Evolutionary conservation across 2,888 invertebrate genomes (phyloP).

Genomic region (Acronicta alni): DNA sequence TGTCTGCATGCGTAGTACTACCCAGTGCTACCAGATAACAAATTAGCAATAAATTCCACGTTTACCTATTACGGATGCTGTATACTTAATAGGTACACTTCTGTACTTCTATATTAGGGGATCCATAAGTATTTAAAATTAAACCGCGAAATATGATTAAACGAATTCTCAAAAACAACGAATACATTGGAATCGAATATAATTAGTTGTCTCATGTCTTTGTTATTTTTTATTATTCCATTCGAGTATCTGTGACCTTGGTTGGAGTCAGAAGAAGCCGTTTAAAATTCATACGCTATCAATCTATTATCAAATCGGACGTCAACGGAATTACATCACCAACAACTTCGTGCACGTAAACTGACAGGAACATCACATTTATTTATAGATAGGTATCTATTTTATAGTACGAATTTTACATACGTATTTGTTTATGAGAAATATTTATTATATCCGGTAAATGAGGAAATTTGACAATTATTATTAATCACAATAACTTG

Average conservation of each 20-base stretch:
- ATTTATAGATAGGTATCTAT: slow-evolving; percentile 51
- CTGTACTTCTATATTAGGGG: no score
- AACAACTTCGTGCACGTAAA: slow-evolving; percentile 15
- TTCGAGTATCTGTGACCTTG: slow-evolving; percentile 65
- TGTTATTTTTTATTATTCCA: slow-evolving; percentile 56
- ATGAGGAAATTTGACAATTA: slow-evolving; percentile 1
- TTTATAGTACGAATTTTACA: slow-evolving; percentile 5
- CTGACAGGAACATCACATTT: slow-evolving; percentile 46
- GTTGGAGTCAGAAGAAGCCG: slow-evolving; percentile 55
- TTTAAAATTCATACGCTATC: slow-evolving; percentile 56
- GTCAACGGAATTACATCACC: slow-evolving; percentile 62
- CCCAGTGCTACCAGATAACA: no score
- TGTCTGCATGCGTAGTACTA: no score
- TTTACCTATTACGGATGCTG: no score
- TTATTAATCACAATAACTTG: slow-evolving; percentile 9
- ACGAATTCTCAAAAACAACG: no score
- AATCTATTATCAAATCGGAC: slow-evolving; percentile 55
- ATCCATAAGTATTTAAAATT: no score
- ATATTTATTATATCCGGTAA: slow-evolving; percentile 7
- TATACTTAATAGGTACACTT: no score
- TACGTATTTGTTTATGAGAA: slow-evolving; percentile 3
- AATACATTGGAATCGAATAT: slow-evolving; percentile 28
- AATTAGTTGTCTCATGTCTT: slow-evolving; percentile 41
- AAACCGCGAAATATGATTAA: no score
- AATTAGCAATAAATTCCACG: no score